Percentiles rank a stretch among this genome's conserved stretches.
phyloP scores from a whole-genome alignment of 2,888 invertebrate genomes.

The Melanargia galathea region DNA sequence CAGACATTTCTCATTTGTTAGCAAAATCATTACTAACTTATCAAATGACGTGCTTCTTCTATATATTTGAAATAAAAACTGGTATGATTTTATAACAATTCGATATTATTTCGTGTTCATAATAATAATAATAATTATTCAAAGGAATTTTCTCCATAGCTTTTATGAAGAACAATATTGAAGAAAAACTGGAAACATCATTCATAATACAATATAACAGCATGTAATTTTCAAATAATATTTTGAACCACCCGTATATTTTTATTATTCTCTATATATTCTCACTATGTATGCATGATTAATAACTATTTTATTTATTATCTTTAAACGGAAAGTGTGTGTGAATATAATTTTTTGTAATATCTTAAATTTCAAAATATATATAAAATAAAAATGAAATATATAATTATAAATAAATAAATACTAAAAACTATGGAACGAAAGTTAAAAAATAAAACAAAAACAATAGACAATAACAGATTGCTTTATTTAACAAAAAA shows the following conservation, averaged over 20 bases:
- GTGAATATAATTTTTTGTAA: conserved; percentile 26
- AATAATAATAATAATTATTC: conserved; percentile 18
- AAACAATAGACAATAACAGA: conserved; percentile 79
- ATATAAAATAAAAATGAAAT: conserved; percentile 42
- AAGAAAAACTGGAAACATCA: conserved; percentile 48
- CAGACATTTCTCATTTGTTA: conserved; percentile 45
- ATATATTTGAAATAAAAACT: conserved; percentile 30
- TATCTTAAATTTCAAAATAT: conserved; percentile 42
- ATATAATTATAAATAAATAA: conserved; percentile 40
- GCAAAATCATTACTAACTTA: conserved; percentile 47
- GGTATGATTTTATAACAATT: conserved; percentile 7
- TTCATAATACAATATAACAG: conserved; percentile 43
- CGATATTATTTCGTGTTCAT: conserved; percentile 14
- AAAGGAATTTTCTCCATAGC: conserved; percentile 21
- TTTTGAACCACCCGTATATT: conserved; percentile 75
- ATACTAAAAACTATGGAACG: conserved; percentile 43
- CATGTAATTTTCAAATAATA: conserved; percentile 49
- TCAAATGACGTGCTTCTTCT: conserved; percentile 49
- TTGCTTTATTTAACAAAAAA: conserved; percentile 83
- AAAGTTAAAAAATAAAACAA: conserved; percentile 71
- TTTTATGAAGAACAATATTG: conserved; percentile 29
- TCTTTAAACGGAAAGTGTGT: conserved; percentile 38
- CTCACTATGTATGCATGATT: conserved; percentile 70
- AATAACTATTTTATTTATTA: conserved; percentile 51
- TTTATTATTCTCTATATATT: conserved; percentile 60